Conservation (phyloP, 2,888 invertebrate genomes). For the Catocala sponsa region DNA sequence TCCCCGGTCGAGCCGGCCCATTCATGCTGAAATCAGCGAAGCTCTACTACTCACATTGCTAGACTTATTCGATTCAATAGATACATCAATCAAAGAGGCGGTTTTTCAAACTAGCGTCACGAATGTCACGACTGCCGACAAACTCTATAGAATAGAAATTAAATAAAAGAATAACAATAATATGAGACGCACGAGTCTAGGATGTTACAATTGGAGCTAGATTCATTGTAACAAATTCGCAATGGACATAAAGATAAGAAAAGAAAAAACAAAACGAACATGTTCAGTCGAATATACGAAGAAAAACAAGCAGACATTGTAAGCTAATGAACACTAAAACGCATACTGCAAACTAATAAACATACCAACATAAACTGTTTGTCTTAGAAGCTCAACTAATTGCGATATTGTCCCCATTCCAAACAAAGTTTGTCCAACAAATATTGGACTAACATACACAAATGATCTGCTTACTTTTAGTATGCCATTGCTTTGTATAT, state of each 20-base stretch:
- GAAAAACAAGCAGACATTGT: slow-evolving; percentile 8
- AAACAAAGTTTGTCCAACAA: slow-evolving; percentile 23
- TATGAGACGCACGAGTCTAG: neutral
- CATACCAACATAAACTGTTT: slow-evolving; percentile 34
- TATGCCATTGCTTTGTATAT: slow-evolving; percentile 15
- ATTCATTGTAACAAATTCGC: slow-evolving; percentile 1
- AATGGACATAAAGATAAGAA: slow-evolving; percentile 8
- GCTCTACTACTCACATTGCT: too few species aligned
- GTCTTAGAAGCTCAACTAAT: slow-evolving; percentile 36
- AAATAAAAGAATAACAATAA: neutral
- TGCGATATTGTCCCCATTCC: slow-evolving; percentile 46
- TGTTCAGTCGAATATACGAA: neutral
- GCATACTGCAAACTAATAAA: slow-evolving; percentile 29
- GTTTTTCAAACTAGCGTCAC: too few species aligned
- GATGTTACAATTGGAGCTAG: neutral
- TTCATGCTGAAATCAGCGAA: too few species aligned
- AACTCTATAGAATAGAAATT: neutral
- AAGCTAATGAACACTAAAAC: slow-evolving; percentile 24
- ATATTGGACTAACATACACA: slow-evolving; percentile 14
- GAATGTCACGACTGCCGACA: too few species aligned
- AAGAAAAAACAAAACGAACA: slow-evolving; percentile 5
- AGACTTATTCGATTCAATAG: too few species aligned
- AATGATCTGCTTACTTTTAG: slow-evolving; percentile 14
- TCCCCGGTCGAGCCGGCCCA: too few species aligned
- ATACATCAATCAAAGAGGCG: too few species aligned